Percentiles rank a stretch among this genome's conserved stretches.
Conservation (phyloP, 2,797 vertebrate genomes). For the Takifugu ocellatus region DNA sequence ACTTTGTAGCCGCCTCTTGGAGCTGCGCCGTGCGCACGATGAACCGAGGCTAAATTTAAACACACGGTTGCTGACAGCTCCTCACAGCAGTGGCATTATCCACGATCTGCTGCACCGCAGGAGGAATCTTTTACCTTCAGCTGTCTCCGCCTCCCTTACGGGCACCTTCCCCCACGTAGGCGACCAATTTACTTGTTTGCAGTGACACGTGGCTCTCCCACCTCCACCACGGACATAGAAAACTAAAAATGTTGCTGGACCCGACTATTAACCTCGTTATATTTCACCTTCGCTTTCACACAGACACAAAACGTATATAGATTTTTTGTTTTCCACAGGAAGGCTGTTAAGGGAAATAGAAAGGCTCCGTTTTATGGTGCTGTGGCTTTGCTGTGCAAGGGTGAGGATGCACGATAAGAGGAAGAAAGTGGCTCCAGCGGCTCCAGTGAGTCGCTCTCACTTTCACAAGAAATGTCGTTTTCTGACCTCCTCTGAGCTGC, state of each 20-base stretch:
- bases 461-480: conserved; percentile 65
- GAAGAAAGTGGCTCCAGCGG: conserved; percentile 50
- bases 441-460: conserved; percentile 54
- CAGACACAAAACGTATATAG: conserved; percentile 7
- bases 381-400: conserved; percentile 53
- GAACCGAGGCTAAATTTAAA: conserved; percentile 60
- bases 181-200: conserved; percentile 48
- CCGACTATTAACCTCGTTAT: conserved; percentile 50
- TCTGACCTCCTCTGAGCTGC: conserved; percentile 50
- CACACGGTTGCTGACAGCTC: conserved; percentile 40
- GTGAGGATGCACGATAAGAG: conserved; percentile 61
- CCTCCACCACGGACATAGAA: conserved; percentile 45
- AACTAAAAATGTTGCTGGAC: conserved; percentile 28
- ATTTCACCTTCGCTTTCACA: conserved; percentile 32
- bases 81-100: conserved; percentile 44
- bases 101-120: conserved; percentile 28
- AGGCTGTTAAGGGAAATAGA: conserved; percentile 49
- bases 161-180: conserved; percentile 6
- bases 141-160: conserved; percentile 10
- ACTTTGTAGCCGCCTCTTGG: conserved; percentile 20
- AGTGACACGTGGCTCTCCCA: conserved; percentile 26
- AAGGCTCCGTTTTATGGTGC: conserved; percentile 49
- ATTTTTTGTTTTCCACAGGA: conserved; percentile 28
- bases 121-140: conserved; percentile 27
- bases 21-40: conserved; percentile 12